These are phyloP conservation scores for Harpagifer antarcticus DNA, from an alignment of 2,797 vertebrate species.

Conservation along the genomic window DNA sequence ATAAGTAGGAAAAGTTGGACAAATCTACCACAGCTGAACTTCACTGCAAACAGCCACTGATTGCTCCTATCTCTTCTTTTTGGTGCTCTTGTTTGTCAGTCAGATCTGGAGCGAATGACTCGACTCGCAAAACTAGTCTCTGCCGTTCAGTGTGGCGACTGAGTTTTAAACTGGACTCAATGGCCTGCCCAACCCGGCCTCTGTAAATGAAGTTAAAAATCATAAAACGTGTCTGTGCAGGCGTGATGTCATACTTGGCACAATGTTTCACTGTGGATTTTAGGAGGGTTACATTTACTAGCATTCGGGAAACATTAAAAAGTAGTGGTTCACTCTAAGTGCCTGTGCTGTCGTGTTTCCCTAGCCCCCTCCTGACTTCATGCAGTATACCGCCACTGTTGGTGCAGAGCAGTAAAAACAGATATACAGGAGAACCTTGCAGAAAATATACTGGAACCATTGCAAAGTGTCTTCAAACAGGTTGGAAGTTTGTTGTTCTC, in stretches of 20 bases:
- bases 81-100: slow-evolving; percentile 21
- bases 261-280: slow-evolving; percentile 73
- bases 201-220: slow-evolving; percentile 74
- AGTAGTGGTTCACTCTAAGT: slow-evolving; percentile 77
- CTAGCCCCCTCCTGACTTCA: slow-evolving; percentile 34
- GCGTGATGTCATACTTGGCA: slow-evolving; percentile 84
- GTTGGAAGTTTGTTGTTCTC: slow-evolving; percentile 41
- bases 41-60: slow-evolving; percentile 40
- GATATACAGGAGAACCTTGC: slow-evolving; percentile 37
- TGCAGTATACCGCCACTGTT: slow-evolving; percentile 56
- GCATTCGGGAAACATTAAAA: slow-evolving; percentile 81
- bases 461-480: slow-evolving; percentile 21
- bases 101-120: slow-evolving; percentile 49
- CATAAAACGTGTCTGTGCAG: slow-evolving; percentile 68
- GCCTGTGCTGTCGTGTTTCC: slow-evolving; percentile 67
- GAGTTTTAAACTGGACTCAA: slow-evolving; percentile 64
- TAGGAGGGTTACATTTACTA: slow-evolving; percentile 81
- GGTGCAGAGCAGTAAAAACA: slow-evolving; percentile 54
- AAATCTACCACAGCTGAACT: slow-evolving; percentile 26
- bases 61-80: slow-evolving; percentile 29
- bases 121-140: slow-evolving; percentile 39
- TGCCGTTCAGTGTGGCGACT: slow-evolving; percentile 42
- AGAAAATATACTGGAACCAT: slow-evolving; percentile 18
- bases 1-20: slow-evolving; percentile 9
- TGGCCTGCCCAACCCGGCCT: slow-evolving; percentile 58